A percentile compares a stretch with the other conserved stretches of the same genome.
These are phyloP conservation scores for Calosoma granatense DNA, from an alignment of 1,140 invertebrate species.

Conservation along the genomic window DNA sequence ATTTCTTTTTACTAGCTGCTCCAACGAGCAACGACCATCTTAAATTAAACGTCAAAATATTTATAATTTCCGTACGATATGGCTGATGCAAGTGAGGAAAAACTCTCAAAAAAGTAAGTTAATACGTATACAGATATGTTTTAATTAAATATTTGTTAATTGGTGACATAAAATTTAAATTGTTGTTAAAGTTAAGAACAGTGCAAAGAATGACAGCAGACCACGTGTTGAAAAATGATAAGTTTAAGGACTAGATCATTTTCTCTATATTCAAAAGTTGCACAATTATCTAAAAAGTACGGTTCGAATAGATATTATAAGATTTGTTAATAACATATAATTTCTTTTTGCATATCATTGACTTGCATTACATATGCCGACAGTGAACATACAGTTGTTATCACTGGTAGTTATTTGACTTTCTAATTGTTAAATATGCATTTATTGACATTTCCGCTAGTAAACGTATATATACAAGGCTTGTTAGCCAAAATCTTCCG, in stretches of 20 bases:
- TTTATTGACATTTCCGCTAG: too few species aligned
- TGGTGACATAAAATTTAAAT: conserved; percentile 24
- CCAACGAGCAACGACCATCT: too few species aligned
- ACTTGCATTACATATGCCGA: not conserved
- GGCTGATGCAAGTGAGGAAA: conserved; percentile 47
- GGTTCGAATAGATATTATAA: conserved; percentile 13
- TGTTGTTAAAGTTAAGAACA: conserved; percentile 21
- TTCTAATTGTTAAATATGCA: too few species aligned
- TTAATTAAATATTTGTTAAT: conserved; percentile 20
- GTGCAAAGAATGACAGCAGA: conserved; percentile 3
- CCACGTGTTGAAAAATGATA: conserved; percentile 3
- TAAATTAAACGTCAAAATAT: conserved; percentile 9
- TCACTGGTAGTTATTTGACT: too few species aligned
- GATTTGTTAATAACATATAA: conserved; percentile 17
- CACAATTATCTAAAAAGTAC: conserved; percentile 28
- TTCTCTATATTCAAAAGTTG: conserved; percentile 16
- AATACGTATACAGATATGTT: conserved; percentile 23
- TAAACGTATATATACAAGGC: not conserved
- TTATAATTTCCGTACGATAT: conserved; percentile 30
- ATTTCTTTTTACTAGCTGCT: too few species aligned
- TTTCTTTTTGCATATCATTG: conserved; percentile 19
- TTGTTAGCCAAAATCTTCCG: not conserved
- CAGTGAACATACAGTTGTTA: too few species aligned
- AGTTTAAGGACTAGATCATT: not conserved
- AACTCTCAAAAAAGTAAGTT: conserved; percentile 63